Evolutionary conservation across 2,113 vertebrate species (phyloP).

Genomic region (Bambusicola thoracicus): DNA sequence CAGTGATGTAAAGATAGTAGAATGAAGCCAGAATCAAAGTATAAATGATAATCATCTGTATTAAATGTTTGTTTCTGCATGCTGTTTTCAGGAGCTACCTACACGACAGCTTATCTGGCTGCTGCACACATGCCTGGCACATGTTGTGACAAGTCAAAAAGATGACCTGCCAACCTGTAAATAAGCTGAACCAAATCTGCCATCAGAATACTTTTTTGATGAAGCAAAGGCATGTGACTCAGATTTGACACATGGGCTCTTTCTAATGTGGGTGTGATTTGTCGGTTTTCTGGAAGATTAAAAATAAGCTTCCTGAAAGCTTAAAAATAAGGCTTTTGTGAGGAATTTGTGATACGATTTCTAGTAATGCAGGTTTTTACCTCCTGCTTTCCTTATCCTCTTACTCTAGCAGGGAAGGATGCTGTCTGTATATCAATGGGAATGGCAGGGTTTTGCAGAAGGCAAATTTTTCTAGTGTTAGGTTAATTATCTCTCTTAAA

Average conservation of each 20-base stretch:
- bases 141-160: constrained; percentile 62
- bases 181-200: constrained; percentile 31
- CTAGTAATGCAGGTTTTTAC: not conserved
- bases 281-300: not conserved
- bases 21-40: constrained; percentile 67
- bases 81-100: constrained; percentile 65
- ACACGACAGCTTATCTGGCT: constrained; percentile 37
- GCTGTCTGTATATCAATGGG: not conserved
- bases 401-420: not conserved
- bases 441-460: not conserved
- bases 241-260: not conserved
- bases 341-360: not conserved
- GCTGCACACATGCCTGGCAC: constrained; percentile 56
- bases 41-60: constrained; percentile 62
- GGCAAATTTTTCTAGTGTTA: not conserved
- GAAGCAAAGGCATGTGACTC: constrained; percentile 6
- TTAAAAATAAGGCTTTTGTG: not conserved
- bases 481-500: not conserved
- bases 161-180: constrained; percentile 47
- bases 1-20: constrained; percentile 64
- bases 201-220: constrained; percentile 27
- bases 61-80: constrained; percentile 66
- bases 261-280: constrained; percentile 27
- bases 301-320: not conserved
- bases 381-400: not conserved